phyloP scores from a whole-genome alignment of 1,140 invertebrate genomes.

The Danaus melanippus region DNA sequence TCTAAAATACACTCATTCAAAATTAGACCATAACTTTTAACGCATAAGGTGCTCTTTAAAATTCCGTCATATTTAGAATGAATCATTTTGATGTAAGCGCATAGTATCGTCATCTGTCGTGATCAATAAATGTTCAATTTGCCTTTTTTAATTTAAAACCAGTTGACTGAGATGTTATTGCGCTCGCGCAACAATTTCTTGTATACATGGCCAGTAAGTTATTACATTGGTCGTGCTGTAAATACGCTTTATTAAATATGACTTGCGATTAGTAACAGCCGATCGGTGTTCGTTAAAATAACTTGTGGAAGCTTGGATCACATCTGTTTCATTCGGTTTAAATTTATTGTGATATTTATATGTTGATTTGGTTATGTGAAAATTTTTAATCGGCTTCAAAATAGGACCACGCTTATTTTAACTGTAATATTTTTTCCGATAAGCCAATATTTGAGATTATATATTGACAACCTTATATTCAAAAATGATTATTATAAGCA shows the following conservation, averaged over 20 bases:
- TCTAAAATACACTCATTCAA: not conserved
- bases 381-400: no score
- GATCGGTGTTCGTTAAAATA: constrained; percentile 6
- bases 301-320: constrained; percentile 2
- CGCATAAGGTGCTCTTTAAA: not conserved
- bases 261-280: constrained; percentile 10
- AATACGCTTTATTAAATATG: constrained; percentile 14
- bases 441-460: no score
- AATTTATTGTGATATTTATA: no score
- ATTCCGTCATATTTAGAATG: not conserved
- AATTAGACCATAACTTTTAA: no score
- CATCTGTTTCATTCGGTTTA: no score
- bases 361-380: no score
- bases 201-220: constrained; percentile 12
- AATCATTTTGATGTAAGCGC: constrained; percentile 5
- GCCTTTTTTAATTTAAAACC: constrained; percentile 22
- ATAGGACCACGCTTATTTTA: no score
- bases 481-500: no score
- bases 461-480: no score
- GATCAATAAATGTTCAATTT: constrained; percentile 33
- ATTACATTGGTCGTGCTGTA: constrained; percentile 14
- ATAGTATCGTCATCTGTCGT: constrained; percentile 40
- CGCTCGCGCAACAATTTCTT: constrained; percentile 12
- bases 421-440: no score
- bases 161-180: constrained; percentile 16